Conservation (phyloP, 2,113 vertebrate genomes). For the Nycticebus coucang region DNA sequence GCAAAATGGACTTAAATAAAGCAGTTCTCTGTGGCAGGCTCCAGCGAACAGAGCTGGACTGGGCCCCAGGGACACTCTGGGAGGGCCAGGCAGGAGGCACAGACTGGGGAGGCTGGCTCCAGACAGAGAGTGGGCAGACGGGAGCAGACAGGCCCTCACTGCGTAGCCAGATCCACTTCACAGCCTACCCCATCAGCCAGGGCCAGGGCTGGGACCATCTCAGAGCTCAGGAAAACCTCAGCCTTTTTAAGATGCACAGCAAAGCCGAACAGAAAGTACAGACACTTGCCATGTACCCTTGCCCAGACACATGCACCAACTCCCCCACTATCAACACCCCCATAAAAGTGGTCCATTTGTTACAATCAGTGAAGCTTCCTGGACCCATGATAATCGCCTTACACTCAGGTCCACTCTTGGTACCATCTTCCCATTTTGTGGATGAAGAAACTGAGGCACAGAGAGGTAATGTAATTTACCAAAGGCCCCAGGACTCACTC, state of each 20-base stretch:
- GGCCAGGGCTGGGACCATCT: neutral
- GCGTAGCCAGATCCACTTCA: neutral
- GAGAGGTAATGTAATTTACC: neutral
- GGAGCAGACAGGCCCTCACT: neutral
- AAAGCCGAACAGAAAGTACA: neutral
- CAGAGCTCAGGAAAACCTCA: neutral
- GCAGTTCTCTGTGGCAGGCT: constrained; percentile 69
- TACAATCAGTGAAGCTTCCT: accelerated
- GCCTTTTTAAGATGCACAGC: neutral
- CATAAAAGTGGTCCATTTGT: neutral
- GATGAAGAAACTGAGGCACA: neutral
- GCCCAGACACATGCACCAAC: neutral
- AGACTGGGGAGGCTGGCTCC: neutral
- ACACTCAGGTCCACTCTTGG: too few species aligned
- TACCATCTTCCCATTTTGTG: neutral
- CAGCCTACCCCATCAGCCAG: neutral
- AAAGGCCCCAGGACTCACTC: neutral
- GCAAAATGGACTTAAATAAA: constrained; percentile 66
- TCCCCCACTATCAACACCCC: too few species aligned
- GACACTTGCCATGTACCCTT: neutral
- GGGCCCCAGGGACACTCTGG: constrained; percentile 34
- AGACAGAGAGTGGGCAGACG: neutral
- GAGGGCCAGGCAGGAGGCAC: constrained; percentile 54
- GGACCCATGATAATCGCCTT: neutral
- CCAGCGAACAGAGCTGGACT: constrained; percentile 64